Conservation (phyloP, 2,113 vertebrate species). For the Microtus ochrogaster region DNA sequence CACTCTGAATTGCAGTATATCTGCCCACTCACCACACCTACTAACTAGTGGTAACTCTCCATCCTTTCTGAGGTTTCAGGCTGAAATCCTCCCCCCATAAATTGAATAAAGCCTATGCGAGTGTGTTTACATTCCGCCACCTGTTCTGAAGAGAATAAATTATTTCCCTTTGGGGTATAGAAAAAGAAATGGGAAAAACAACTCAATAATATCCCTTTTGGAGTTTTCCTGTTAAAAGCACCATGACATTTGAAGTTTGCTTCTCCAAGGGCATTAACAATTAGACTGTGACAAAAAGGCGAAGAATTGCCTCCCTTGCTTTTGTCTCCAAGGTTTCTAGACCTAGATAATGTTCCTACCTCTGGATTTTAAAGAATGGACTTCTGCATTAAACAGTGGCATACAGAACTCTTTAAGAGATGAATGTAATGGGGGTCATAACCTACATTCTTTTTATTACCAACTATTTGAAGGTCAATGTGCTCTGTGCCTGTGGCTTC, state of each 20-base stretch:
- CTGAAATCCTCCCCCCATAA: neutral
- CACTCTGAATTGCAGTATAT: neutral
- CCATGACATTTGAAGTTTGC: constrained; percentile 55
- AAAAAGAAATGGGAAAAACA: constrained; percentile 51
- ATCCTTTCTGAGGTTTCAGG: neutral
- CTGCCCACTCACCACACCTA: fast-evolving
- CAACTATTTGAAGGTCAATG: constrained; percentile 34
- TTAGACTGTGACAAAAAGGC: constrained; percentile 10
- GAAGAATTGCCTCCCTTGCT: neutral
- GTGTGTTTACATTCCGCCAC: neutral
- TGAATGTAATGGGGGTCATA: neutral
- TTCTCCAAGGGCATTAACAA: constrained; percentile 41
- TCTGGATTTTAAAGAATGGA: constrained; percentile 12
- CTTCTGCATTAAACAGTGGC: neutral
- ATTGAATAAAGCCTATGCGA: neutral
- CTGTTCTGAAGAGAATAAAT: constrained; percentile 49
- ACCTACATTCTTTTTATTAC: neutral
- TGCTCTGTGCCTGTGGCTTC: neutral
- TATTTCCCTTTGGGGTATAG: constrained; percentile 1
- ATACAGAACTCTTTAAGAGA: constrained; percentile 4
- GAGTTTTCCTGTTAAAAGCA: constrained; percentile 40
- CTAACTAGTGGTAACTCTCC: neutral
- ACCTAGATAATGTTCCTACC: neutral
- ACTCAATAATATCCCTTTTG: neutral
- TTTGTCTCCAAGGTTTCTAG: neutral